Evolutionary conservation across 1,140 invertebrate genomes (phyloP).

Genomic region (Lerema accius): DNA sequence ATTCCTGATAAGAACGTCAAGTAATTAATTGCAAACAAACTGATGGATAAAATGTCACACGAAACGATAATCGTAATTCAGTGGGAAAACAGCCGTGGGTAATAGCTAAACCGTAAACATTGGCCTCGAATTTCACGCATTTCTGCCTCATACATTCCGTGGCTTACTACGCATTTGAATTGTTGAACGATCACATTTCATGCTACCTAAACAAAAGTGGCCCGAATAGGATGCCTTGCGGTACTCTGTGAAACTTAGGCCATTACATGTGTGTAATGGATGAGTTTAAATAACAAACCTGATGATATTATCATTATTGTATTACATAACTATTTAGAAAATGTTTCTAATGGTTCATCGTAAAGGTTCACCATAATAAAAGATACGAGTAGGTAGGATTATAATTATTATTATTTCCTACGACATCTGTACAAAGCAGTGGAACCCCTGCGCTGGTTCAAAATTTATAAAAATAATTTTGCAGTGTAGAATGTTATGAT

Average conservation of each 20-base stretch:
- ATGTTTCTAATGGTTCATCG: too few relatives aligned
- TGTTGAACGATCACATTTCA: constrained; percentile 44
- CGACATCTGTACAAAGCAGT: too few relatives aligned
- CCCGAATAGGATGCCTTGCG: constrained; percentile 53
- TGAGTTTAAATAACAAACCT: too few relatives aligned
- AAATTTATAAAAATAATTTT: too few relatives aligned
- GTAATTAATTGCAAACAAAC: neutral
- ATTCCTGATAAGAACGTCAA: neutral
- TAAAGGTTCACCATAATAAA: too few relatives aligned
- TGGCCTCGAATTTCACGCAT: constrained; percentile 57
- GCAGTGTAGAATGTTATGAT: too few relatives aligned
- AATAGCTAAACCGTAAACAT: constrained; percentile 45
- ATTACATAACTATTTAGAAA: too few relatives aligned
- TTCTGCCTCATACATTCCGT: constrained; percentile 50
- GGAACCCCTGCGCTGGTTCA: too few relatives aligned
- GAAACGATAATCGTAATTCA: constrained; percentile 32
- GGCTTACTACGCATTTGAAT: constrained; percentile 42
- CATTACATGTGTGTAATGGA: constrained; percentile 42
- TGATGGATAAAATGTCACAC: constrained; percentile 6
- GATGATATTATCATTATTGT: too few relatives aligned
- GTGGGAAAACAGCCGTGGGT: constrained; percentile 16
- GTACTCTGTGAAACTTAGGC: constrained; percentile 45
- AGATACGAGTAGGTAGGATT: too few relatives aligned
- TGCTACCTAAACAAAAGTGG: constrained; percentile 45
- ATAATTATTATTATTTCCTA: too few relatives aligned